phyloP scores from a whole-genome alignment of 2,113 vertebrate genomes.

The cat (Felis catus) region DNA sequence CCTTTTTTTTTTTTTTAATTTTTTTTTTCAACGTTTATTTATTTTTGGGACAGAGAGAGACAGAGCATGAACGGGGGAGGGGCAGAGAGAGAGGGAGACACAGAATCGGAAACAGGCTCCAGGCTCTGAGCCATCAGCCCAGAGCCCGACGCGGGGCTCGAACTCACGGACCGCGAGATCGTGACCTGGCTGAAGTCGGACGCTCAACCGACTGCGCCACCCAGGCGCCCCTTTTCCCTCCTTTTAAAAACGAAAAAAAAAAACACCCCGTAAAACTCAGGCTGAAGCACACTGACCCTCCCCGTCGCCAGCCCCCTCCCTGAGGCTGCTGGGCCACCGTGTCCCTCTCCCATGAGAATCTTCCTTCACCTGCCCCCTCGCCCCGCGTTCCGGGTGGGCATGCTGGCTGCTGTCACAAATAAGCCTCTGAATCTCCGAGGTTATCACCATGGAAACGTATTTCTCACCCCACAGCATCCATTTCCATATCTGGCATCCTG shows the following conservation, averaged over 20 bases:
- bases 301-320: too few relatives aligned
- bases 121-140: too few relatives aligned
- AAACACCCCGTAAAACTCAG: not conserved
- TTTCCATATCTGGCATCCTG: too few relatives aligned
- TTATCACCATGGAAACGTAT: not conserved
- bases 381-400: not conserved
- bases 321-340: rapidly evolving
- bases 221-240: not conserved
- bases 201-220: too few relatives aligned
- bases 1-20: not conserved
- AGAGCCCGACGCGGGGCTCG: too few relatives aligned
- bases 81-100: too few relatives aligned
- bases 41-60: too few relatives aligned
- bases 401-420: not conserved
- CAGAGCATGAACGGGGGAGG: too few relatives aligned
- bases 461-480: not conserved
- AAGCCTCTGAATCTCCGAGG: not conserved
- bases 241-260: not conserved
- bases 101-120: too few relatives aligned
- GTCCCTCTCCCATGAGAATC: not conserved
- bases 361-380: not conserved
- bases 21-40: too few relatives aligned
- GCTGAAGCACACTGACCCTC: not conserved
- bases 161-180: too few relatives aligned
- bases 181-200: too few relatives aligned